phyloP scores from a whole-genome alignment of 2,888 invertebrate species.

The Gandaritis pyraliata region DNA sequence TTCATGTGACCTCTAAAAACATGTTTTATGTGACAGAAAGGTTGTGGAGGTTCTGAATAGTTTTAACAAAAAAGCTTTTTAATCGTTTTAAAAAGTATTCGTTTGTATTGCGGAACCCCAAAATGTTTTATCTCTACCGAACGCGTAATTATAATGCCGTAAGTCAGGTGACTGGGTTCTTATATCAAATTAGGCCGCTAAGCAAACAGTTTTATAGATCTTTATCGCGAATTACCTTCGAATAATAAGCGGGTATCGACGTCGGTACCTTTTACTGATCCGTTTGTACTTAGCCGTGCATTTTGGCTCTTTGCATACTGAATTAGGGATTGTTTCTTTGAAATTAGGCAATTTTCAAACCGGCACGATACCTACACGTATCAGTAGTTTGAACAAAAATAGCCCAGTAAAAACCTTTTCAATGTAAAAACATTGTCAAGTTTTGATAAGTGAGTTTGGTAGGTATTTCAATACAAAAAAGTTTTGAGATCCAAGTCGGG shows the following conservation, averaged over 20 bases:
- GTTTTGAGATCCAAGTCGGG: no score
- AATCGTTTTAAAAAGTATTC: not conserved
- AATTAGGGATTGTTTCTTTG: not conserved
- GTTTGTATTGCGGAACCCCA: constrained; percentile 39
- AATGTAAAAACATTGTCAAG: no score
- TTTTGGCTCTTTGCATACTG: constrained; percentile 14
- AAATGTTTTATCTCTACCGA: constrained; percentile 65
- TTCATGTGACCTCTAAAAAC: no score
- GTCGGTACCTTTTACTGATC: constrained; percentile 37
- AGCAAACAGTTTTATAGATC: constrained; percentile 53
- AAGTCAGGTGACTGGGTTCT: constrained; percentile 66
- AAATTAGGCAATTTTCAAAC: no score
- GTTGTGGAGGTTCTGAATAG: no score
- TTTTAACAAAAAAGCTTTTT: no score
- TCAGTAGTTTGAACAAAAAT: no score
- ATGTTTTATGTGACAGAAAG: no score
- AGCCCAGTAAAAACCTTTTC: no score
- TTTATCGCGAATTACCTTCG: constrained; percentile 47
- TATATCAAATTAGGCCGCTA: constrained; percentile 55
- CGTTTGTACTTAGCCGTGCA: constrained; percentile 16
- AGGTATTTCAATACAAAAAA: no score
- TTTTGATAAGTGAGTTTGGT: no score
- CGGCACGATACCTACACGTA: no score
- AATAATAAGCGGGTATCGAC: constrained; percentile 42
- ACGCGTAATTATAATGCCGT: constrained; percentile 71